Conservation (phyloP, 2,113 vertebrate species). For the Desmodus rotundus region DNA sequence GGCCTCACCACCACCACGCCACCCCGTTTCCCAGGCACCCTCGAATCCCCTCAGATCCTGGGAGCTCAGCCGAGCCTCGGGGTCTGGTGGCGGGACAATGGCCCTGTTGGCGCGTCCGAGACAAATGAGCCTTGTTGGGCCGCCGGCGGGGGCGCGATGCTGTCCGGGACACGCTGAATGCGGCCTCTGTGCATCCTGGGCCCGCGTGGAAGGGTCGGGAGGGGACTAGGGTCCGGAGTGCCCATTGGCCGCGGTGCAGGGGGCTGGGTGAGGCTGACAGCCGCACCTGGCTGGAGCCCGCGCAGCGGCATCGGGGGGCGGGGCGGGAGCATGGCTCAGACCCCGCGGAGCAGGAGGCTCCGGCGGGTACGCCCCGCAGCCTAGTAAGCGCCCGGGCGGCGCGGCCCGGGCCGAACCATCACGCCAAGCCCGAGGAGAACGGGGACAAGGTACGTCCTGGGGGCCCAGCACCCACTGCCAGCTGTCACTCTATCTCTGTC, state of each 20-base stretch:
- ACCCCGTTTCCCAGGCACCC: constrained; percentile 34
- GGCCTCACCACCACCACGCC: constrained; percentile 7
- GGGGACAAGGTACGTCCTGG: constrained; percentile 55
- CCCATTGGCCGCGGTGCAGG: constrained; percentile 33
- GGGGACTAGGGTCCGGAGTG: neutral
- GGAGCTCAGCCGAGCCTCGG: constrained; percentile 8
- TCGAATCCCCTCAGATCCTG: neutral
- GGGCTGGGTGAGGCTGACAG: constrained; percentile 47
- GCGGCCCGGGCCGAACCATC: constrained; percentile 47
- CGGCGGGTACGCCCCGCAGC: constrained; percentile 44
- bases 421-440: constrained; percentile 26
- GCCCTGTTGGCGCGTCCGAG: constrained; percentile 47
- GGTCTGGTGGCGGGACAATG: constrained; percentile 56
- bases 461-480: neutral
- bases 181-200: constrained; percentile 58
- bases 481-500: neutral
- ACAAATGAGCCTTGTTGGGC: constrained; percentile 72
- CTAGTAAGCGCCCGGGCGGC: constrained; percentile 53
- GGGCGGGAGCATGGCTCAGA: constrained; percentile 46
- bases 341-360: neutral
- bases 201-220: neutral
- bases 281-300: constrained; percentile 45
- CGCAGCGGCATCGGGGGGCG: neutral
- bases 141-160: constrained; percentile 52
- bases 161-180: constrained; percentile 50